phyloP scores from a whole-genome alignment of 1,140 invertebrate species.

The Phymorhynchus buccinoides region DNA sequence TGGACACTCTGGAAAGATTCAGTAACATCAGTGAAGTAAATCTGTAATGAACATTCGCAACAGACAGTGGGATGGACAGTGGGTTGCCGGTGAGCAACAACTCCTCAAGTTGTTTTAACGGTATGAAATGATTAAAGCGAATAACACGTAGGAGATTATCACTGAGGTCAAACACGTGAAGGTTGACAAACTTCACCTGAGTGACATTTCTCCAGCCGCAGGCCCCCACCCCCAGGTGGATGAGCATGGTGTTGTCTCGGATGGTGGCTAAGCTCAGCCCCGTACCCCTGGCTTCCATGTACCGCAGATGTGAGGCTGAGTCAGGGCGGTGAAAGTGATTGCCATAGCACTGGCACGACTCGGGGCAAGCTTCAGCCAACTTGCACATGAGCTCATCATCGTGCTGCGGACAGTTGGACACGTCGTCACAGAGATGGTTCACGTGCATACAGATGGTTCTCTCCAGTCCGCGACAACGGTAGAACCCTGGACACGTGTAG shows the following conservation, averaged over 20 bases:
- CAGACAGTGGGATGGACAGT: neutral
- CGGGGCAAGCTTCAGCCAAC: neutral
- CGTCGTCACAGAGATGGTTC: neutral
- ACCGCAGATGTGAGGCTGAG: no score
- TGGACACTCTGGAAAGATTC: neutral
- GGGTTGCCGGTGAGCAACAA: neutral
- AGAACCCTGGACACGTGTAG: neutral
- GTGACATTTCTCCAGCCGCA: neutral
- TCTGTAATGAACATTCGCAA: neutral
- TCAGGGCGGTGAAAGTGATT: neutral
- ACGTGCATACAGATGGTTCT: neutral
- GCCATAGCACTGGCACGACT: neutral
- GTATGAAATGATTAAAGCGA: neutral
- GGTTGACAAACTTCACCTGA: neutral
- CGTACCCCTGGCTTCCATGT: constrained; percentile 4
- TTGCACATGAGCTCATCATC: neutral
- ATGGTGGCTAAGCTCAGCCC: neutral
- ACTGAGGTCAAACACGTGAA: neutral
- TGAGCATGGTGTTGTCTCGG: neutral
- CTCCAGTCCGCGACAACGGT: neutral
- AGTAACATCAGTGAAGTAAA: neutral
- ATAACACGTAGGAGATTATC: neutral
- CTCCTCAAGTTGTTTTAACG: neutral
- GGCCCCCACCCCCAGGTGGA: neutral
- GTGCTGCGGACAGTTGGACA: neutral